Percentiles rank a stretch among this genome's conserved stretches.
Conservation (phyloP, 2,888 invertebrate genomes). For the Chaetogeoica ovagalla region DNA sequence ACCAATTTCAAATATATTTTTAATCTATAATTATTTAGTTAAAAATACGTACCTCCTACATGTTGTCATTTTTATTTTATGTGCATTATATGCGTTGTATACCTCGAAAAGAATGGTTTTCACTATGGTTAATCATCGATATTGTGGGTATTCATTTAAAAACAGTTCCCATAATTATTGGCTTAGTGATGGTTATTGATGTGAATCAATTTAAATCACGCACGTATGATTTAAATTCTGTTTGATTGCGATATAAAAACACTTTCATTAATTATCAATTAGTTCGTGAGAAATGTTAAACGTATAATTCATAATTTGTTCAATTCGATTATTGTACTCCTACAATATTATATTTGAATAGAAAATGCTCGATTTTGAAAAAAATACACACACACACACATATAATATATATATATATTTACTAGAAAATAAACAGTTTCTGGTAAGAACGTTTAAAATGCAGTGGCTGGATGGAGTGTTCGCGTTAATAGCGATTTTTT, state of each 20-base stretch:
- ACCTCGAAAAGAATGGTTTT: not conserved
- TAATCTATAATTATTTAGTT: no score
- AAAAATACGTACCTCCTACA: no score
- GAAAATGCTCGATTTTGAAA: not conserved
- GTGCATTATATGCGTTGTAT: no score
- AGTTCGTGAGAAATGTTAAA: not conserved
- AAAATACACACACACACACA: no score
- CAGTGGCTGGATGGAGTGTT: slow-evolving; percentile 31
- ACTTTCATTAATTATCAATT: not conserved
- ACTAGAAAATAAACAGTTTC: not conserved
- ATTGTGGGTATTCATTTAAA: not conserved
- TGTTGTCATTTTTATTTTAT: no score
- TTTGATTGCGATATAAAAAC: not conserved
- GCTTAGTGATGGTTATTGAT: not conserved
- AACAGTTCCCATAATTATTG: not conserved
- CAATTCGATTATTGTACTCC: not conserved
- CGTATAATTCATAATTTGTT: not conserved
- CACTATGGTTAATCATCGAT: not conserved
- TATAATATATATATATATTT: no score
- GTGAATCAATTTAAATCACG: not conserved
- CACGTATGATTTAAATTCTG: not conserved
- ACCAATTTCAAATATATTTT: no score
- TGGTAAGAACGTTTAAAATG: not conserved
- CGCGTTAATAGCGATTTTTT: not conserved
- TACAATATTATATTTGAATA: not conserved